A percentile compares a stretch with the other conserved stretches of the same genome.
These are phyloP conservation scores for Deilephila porcellus DNA, from an alignment of 2,888 invertebrate species.

Conservation along the genomic window DNA sequence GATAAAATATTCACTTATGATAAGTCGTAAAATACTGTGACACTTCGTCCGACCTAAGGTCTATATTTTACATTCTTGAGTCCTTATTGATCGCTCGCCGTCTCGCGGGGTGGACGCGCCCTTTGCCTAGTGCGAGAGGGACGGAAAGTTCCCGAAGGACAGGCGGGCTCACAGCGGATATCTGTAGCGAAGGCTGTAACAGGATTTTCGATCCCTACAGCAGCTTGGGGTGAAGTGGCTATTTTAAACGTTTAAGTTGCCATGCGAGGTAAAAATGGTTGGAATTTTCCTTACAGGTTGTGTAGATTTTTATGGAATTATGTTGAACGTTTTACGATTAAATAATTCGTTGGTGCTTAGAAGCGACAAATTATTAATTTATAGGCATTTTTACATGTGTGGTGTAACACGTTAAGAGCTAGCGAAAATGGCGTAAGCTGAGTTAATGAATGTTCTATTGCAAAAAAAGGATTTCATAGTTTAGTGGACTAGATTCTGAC, in stretches of 20 bases:
- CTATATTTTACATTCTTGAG: slow-evolving; percentile 63
- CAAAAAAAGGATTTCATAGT: no score
- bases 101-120: slow-evolving; percentile 44
- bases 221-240: slow-evolving; percentile 30
- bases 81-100: slow-evolving; percentile 72
- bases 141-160: slow-evolving; percentile 44
- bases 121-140: slow-evolving; percentile 47
- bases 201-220: slow-evolving; percentile 43
- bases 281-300: neutral
- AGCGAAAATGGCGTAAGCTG: no score
- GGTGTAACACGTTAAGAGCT: no score
- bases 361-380: no score
- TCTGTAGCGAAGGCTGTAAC: slow-evolving; percentile 46
- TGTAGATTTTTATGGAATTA: neutral
- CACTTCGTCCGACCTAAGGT: slow-evolving; percentile 18
- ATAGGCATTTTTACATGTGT: no score
- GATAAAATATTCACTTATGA: slow-evolving; percentile 34
- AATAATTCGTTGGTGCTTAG: no score
- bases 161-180: slow-evolving; percentile 53
- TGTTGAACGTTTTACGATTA: neutral
- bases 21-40: slow-evolving; percentile 12
- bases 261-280: neutral
- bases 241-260: slow-evolving; percentile 14
- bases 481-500: no score
- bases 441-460: no score